These are phyloP conservation scores for Podargus strigoides DNA, from an alignment of 2,797 vertebrate species.

Conservation along the genomic window DNA sequence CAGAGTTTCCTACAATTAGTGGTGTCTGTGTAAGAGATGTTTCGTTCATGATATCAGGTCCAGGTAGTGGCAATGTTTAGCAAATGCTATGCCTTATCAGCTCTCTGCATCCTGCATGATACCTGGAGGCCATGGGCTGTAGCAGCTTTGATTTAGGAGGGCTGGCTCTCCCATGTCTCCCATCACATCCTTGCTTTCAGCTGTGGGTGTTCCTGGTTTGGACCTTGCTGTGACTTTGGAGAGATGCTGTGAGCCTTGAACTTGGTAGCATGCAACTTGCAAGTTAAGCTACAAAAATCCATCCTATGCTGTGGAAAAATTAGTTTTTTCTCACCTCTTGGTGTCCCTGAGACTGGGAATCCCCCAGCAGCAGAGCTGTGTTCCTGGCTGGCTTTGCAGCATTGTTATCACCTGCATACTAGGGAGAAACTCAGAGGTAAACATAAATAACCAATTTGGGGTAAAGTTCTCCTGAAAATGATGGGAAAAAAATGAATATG, in stretches of 20 bases:
- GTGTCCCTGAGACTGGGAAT: background rate
- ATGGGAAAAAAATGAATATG: accelerated
- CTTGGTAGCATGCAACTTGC: background rate
- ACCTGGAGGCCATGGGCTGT: accelerated
- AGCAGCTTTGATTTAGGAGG: background rate
- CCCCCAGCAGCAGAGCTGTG: background rate
- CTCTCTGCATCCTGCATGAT: accelerated
- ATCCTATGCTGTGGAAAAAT: background rate
- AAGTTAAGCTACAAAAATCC: background rate
- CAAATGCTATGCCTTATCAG: accelerated
- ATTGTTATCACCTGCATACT: background rate
- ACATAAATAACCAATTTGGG: accelerated
- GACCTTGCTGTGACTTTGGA: background rate
- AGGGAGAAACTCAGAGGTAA: background rate
- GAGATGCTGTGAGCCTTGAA: background rate
- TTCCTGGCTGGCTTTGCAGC: background rate
- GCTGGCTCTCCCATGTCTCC: accelerated
- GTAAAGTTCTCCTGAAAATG: background rate
- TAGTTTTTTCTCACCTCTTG: background rate
- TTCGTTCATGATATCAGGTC: accelerated
- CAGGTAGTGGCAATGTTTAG: background rate
- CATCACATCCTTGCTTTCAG: background rate
- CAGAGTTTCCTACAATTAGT: background rate
- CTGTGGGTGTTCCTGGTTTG: background rate
- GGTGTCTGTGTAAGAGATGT: background rate